Evolutionary conservation across 2,113 vertebrate species (phyloP).

Genomic region (Lampris megalopsis): DNA sequence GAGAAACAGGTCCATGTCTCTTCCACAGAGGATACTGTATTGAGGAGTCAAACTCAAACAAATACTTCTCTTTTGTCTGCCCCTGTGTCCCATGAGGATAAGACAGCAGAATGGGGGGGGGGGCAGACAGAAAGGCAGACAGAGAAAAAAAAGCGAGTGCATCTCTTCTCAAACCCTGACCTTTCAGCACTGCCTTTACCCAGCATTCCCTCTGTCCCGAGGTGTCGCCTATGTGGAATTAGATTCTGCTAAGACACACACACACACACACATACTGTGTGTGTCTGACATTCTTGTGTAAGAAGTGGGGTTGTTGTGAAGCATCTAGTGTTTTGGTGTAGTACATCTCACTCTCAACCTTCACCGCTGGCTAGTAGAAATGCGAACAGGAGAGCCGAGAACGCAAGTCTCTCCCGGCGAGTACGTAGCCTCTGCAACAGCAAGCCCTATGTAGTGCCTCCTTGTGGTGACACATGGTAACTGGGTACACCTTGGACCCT

Average conservation of each 20-base stretch:
- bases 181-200: conserved; percentile 19
- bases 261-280: background rate
- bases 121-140: background rate
- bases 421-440: no score
- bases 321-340: no score
- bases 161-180: conserved; percentile 13
- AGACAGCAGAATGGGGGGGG: background rate
- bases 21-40: background rate
- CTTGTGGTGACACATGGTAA: no score
- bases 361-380: no score
- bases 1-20: background rate
- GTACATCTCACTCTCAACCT: no score
- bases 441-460: no score
- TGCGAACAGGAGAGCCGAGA: no score
- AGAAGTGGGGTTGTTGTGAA: no score
- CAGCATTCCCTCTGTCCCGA: conserved; percentile 18
- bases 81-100: background rate
- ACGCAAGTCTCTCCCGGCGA: no score
- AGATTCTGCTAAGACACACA: background rate
- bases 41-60: background rate
- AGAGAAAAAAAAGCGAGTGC: background rate
- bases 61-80: background rate
- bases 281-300: no score
- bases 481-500: no score
- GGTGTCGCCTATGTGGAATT: conserved; percentile 10